These are phyloP conservation scores for Sinonovacula constricta DNA, from an alignment of 1,140 invertebrate species.

Conservation along the genomic window DNA sequence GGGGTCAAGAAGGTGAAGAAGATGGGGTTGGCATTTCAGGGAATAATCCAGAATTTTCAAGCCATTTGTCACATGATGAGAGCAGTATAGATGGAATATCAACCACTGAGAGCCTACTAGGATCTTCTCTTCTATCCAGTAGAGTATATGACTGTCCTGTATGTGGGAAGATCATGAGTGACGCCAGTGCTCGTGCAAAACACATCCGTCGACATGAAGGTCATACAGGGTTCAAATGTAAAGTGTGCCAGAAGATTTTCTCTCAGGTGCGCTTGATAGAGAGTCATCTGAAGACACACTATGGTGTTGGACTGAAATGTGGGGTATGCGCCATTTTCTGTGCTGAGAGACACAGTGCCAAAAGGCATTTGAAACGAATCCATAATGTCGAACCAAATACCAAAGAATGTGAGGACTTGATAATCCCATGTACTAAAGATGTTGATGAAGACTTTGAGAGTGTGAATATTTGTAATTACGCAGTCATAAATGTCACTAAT, in stretches of 20 bases:
- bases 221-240: slow-evolving; percentile 31
- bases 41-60: background rate
- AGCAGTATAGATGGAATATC: background rate
- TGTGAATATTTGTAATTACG: background rate
- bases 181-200: slow-evolving; percentile 49
- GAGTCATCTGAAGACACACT: slow-evolving; percentile 44
- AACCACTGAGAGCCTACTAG: background rate
- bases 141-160: slow-evolving; percentile 47
- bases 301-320: slow-evolving; percentile 43
- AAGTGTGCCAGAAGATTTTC: slow-evolving; percentile 41
- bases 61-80: background rate
- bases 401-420: slow-evolving; percentile 24
- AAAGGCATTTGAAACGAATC: slow-evolving; percentile 47
- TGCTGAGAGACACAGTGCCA: slow-evolving; percentile 42
- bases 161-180: slow-evolving; percentile 41
- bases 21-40: slow-evolving; percentile 29
- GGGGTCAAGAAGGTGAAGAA: slow-evolving; percentile 13
- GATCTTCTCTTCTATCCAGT: background rate
- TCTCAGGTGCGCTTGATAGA: slow-evolving; percentile 38
- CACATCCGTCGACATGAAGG: slow-evolving; percentile 46
- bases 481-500: background rate
- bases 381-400: slow-evolving; percentile 43
- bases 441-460: background rate
- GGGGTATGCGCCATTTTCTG: slow-evolving; percentile 46
- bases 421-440: slow-evolving; percentile 28